Conservation (phyloP, 2,888 invertebrate species). For the Podabrus alpinus region DNA sequence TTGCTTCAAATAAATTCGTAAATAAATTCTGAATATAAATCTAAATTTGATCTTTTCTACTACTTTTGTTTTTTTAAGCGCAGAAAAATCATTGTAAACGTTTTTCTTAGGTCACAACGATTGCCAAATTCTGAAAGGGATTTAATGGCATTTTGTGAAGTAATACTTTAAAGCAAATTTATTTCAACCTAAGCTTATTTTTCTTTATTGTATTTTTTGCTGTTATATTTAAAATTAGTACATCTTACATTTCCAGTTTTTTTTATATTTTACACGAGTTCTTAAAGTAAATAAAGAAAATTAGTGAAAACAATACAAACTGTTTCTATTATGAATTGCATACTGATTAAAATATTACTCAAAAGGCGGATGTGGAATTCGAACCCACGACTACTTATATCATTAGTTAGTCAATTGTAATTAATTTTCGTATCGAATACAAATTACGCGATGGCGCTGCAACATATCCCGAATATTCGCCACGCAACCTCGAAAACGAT, state of each 20-base stretch:
- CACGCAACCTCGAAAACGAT: too few species aligned
- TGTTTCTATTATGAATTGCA: too few species aligned
- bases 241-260: background rate
- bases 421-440: too few species aligned
- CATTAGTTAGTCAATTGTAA: too few species aligned
- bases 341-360: too few species aligned
- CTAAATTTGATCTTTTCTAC: constrained; percentile 5
- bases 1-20: background rate
- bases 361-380: too few species aligned
- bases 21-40: background rate
- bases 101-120: constrained; percentile 6
- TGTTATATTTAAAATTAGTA: background rate
- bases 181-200: background rate
- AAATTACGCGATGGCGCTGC: too few species aligned
- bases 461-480: too few species aligned
- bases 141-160: constrained; percentile 3
- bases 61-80: constrained; percentile 1
- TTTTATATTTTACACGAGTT: too few species aligned
- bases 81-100: background rate
- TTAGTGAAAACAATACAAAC: too few species aligned
- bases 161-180: constrained; percentile 6
- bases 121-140: constrained; percentile 6
- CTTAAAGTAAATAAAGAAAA: too few species aligned
- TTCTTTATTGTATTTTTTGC: background rate
- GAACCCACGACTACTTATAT: too few species aligned